phyloP scores from a whole-genome alignment of 2,888 invertebrate species.

The Drosophila nr. perissopoda region DNA sequence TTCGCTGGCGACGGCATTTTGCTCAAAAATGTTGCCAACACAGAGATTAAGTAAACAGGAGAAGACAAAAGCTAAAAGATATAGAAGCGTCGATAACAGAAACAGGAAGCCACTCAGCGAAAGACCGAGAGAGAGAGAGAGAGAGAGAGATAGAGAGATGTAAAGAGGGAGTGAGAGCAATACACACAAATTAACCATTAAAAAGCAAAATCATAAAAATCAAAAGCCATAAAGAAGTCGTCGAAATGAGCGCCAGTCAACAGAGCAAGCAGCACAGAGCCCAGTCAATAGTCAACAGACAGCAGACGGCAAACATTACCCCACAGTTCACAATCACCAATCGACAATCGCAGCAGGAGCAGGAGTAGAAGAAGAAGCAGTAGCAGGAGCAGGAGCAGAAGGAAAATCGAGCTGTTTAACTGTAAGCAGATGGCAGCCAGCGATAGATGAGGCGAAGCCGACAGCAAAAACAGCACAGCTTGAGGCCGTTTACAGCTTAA shows the following conservation, averaged over 20 bases:
- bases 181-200: constrained; percentile 80
- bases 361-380: constrained; percentile 21
- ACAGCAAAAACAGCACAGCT: constrained; percentile 13
- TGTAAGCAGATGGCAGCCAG: constrained; percentile 74
- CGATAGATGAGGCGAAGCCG: constrained; percentile 63
- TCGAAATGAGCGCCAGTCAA: constrained; percentile 75
- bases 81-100: constrained; percentile 62
- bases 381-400: constrained; percentile 19
- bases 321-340: constrained; percentile 25
- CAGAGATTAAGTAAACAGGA: constrained; percentile 55
- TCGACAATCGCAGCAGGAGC: constrained; percentile 21
- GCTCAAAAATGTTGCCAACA: constrained; percentile 56
- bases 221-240: constrained; percentile 81
- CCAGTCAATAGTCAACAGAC: constrained; percentile 15
- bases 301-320: constrained; percentile 7
- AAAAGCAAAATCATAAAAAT: constrained; percentile 82
- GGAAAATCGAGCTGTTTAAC: constrained; percentile 60
- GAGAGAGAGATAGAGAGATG: not conserved
- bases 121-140: not conserved
- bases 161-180: not conserved
- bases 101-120: constrained; percentile 61
- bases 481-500: constrained; percentile 1
- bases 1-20: constrained; percentile 50
- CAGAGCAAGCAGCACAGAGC: not conserved
- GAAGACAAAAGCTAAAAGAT: constrained; percentile 52